A percentile compares a stretch with the other conserved stretches of the same genome.
phyloP scores from a whole-genome alignment of 1,140 invertebrate species.

The Ips nitidus region DNA sequence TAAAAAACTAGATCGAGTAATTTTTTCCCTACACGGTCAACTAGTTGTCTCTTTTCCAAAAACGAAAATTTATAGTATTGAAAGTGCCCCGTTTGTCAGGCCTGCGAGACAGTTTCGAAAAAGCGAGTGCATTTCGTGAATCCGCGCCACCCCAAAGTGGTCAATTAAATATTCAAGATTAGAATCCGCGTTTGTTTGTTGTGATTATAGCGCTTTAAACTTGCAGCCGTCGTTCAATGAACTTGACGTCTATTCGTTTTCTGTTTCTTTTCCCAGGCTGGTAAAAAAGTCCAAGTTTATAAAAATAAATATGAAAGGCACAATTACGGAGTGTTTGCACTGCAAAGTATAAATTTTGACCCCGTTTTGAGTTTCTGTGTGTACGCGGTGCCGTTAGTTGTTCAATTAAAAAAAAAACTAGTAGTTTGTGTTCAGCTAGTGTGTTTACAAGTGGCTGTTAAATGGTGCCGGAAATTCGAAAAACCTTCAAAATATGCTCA shows the following conservation, averaged over 20 bases:
- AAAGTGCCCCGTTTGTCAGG: no score
- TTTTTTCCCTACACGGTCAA: slow-evolving; percentile 18
- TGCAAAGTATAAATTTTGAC: slow-evolving; percentile 49
- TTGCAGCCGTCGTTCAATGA: slow-evolving; percentile 15
- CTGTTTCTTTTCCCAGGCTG: slow-evolving; percentile 49
- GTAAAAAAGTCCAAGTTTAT: slow-evolving; percentile 50
- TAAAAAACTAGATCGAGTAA: slow-evolving; percentile 15
- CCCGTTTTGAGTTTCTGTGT: slow-evolving; percentile 48
- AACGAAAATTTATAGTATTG: neutral
- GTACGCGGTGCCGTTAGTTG: slow-evolving; percentile 46
- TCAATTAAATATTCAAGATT: slow-evolving; percentile 15
- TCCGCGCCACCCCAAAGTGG: neutral
- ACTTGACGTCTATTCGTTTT: slow-evolving; percentile 41
- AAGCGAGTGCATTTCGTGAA: slow-evolving; percentile 8
- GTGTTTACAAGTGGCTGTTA: slow-evolving; percentile 35
- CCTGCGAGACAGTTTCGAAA: neutral
- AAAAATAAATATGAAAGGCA: slow-evolving; percentile 53
- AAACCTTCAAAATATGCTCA: slow-evolving; percentile 43
- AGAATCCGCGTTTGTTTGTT: slow-evolving; percentile 24
- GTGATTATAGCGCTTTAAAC: slow-evolving; percentile 3
- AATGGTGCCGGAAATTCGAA: slow-evolving; percentile 36
- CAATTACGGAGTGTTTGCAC: slow-evolving; percentile 43
- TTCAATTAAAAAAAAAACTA: slow-evolving; percentile 42
- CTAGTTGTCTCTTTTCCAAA: slow-evolving; percentile 18
- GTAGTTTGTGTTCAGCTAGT: slow-evolving; percentile 42